A percentile compares a stretch with the other conserved stretches of the same genome.
phyloP scores from a whole-genome alignment of 2,888 invertebrate species.

The Acanthosoma haemorrhoidale region DNA sequence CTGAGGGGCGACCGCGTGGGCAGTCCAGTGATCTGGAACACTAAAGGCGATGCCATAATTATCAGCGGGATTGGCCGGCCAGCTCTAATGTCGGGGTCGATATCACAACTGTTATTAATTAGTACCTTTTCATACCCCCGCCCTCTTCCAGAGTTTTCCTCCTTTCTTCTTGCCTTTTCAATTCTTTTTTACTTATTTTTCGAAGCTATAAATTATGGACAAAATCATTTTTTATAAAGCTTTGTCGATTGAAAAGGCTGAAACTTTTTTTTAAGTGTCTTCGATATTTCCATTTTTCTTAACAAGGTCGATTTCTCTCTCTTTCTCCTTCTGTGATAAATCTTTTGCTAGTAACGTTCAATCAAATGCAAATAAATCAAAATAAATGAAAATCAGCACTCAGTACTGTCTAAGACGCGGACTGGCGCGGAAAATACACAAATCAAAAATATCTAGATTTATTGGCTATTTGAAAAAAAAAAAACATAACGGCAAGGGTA shows the following conservation, averaged over 20 bases:
- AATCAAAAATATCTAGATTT: no score
- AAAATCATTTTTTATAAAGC: not conserved
- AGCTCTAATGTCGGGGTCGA: not conserved
- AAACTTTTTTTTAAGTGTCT: not conserved
- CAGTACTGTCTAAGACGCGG: no score
- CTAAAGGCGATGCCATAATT: not conserved
- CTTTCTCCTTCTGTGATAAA: no score
- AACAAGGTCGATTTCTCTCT: no score
- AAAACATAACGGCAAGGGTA: no score
- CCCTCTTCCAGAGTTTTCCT: not conserved
- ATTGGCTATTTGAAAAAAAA: no score
- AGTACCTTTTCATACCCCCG: not conserved
- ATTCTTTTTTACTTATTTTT: not conserved
- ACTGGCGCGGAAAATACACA: no score
- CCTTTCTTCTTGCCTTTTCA: not conserved
- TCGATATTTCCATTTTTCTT: not conserved
- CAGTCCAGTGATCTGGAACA: not conserved
- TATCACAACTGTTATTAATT: not conserved
- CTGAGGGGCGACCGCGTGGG: not conserved
- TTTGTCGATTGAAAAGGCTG: no score
- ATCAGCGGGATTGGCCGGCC: not conserved
- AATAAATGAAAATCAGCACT: no score
- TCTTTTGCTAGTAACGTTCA: no score
- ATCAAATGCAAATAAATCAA: no score
- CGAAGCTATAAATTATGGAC: not conserved